Percentiles rank a stretch among this genome's conserved stretches.
These are phyloP conservation scores for Zhuqinia jingwanae DNA, from an alignment of 2,888 invertebrate genomes.

Conservation along the genomic window DNA sequence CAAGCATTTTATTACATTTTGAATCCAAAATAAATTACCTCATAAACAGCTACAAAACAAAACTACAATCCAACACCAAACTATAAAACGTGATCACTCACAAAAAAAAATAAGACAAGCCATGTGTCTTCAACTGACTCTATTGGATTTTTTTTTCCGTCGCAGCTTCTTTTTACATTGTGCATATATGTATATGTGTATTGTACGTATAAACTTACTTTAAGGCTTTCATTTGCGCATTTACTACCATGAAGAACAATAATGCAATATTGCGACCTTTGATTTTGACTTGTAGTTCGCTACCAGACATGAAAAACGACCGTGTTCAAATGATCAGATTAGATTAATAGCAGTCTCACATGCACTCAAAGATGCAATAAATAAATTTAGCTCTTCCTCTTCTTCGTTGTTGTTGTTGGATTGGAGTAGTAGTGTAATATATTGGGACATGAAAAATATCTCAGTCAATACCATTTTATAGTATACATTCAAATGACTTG, in stretches of 20 bases:
- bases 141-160: no score
- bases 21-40: not conserved
- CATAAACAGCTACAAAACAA: not conserved
- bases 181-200: not conserved
- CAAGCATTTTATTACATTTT: not conserved
- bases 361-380: slow-evolving; percentile 3
- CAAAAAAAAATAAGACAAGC: not conserved
- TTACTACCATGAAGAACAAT: not conserved
- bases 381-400: not conserved
- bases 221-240: not conserved
- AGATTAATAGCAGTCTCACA: slow-evolving; percentile 40
- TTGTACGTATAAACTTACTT: not conserved
- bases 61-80: not conserved
- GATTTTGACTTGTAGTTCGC: slow-evolving; percentile 34
- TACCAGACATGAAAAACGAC: slow-evolving; percentile 48
- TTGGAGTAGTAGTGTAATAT: no score
- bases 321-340: slow-evolving; percentile 48
- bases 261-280: slow-evolving; percentile 41
- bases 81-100: slow-evolving; percentile 13
- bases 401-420: no score
- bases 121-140: not conserved
- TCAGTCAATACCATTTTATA: not conserved
- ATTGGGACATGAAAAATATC: not conserved
- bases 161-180: no score
- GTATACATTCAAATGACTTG: not conserved